Evolutionary conservation across 2,888 invertebrate genomes (phyloP).

Genomic region (Agrotis ipsilon): DNA sequence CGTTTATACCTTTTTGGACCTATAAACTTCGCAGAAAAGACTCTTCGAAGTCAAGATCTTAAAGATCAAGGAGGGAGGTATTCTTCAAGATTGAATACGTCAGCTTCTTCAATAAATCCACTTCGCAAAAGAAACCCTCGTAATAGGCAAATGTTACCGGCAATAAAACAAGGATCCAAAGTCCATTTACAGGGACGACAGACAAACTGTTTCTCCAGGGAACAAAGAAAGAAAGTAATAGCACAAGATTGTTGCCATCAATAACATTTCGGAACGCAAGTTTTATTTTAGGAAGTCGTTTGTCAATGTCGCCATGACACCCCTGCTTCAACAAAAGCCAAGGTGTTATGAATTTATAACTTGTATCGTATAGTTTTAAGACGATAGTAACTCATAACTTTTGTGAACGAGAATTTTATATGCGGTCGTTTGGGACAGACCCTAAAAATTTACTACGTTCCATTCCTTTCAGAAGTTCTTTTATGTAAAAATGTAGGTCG

Average conservation of each 20-base stretch:
- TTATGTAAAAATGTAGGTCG: conserved; percentile 59
- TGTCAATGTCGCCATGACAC: conserved; percentile 58
- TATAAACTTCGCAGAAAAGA: not conserved
- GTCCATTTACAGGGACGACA: conserved; percentile 44
- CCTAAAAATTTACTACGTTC: conserved; percentile 57
- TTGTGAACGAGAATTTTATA: conserved; percentile 59
- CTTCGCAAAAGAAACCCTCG: conserved; percentile 33
- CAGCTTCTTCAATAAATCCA: conserved; percentile 34
- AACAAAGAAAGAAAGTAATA: conserved; percentile 56
- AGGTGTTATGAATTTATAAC: conserved; percentile 64
- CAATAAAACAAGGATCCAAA: conserved; percentile 63
- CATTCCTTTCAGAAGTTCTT: conserved; percentile 37
- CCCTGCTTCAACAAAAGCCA: conserved; percentile 44
- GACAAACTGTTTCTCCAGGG: conserved; percentile 42
- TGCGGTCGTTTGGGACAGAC: conserved; percentile 53
- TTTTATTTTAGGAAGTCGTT: conserved; percentile 63
- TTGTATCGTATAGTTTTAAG: conserved; percentile 53
- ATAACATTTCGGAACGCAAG: conserved; percentile 58
- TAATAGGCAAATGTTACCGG: conserved; percentile 45
- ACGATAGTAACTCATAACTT: conserved; percentile 57
- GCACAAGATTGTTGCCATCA: conserved; percentile 56
- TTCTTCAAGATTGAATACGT: conserved; percentile 27
- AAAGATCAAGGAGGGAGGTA: conserved; percentile 7
- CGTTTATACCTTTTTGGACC: conserved; percentile 1
- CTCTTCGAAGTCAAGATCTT: not conserved